Conservation (phyloP, 2,797 vertebrate species). For the Syngnathus rostellatus region DNA sequence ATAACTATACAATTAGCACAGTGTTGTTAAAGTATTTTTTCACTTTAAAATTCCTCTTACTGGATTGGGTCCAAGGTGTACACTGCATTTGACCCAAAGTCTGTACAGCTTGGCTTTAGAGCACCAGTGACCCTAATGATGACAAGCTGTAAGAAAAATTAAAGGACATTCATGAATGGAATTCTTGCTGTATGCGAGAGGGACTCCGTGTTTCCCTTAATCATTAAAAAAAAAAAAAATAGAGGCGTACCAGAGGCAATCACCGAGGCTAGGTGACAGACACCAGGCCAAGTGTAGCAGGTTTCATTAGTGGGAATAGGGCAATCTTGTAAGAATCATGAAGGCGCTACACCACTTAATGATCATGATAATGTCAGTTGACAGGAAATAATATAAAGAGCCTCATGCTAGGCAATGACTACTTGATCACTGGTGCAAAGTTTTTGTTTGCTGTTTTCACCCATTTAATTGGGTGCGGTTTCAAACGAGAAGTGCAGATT, state of each 20-base stretch:
- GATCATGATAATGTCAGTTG: conserved; percentile 42
- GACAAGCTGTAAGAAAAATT: neutral
- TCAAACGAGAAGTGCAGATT: no score
- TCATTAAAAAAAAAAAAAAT: conserved; percentile 61
- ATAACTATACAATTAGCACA: neutral
- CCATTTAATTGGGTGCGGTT: no score
- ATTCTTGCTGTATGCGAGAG: conserved; percentile 42
- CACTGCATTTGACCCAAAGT: neutral
- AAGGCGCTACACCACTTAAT: conserved; percentile 27
- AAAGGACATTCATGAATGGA: conserved; percentile 58
- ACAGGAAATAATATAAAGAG: conserved; percentile 40
- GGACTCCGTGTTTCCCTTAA: conserved; percentile 53
- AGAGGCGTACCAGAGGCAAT: conserved; percentile 46
- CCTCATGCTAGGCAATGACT: conserved; percentile 17
- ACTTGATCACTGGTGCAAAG: conserved; percentile 8
- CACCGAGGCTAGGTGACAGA: conserved; percentile 40
- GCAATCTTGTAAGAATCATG: conserved; percentile 46
- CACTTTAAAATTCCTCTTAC: no score
- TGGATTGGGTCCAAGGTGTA: no score
- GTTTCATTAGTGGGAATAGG: conserved; percentile 47
- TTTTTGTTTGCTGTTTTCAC: no score
- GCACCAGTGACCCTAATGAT: neutral
- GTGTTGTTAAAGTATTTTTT: no score
- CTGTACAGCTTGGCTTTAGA: neutral
- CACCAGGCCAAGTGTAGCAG: conserved; percentile 17